A percentile compares a stretch with the other conserved stretches of the same genome.
Evolutionary conservation across 2,888 invertebrate genomes (phyloP).

Genomic region (Caenorhabditis sp.): DNA sequence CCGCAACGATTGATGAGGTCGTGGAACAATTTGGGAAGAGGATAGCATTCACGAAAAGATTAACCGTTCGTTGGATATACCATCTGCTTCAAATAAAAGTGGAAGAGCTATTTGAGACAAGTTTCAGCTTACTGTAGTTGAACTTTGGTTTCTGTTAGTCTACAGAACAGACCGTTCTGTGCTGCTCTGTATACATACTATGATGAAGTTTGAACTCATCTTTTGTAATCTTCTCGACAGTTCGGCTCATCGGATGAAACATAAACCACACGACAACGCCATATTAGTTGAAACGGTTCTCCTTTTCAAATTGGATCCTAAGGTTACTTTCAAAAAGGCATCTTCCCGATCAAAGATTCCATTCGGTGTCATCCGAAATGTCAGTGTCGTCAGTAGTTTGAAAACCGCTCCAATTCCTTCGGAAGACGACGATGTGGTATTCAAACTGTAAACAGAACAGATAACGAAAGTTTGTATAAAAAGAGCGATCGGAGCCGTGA

Average conservation of each 20-base stretch:
- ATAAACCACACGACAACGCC: background rate
- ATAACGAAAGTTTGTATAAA: conserved; percentile 1
- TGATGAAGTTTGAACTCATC: background rate
- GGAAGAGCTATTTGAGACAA: too few relatives aligned
- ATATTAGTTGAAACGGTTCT: background rate
- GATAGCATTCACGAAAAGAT: too few relatives aligned
- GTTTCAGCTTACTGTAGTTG: too few relatives aligned
- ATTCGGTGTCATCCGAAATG: background rate
- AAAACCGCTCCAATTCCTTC: background rate
- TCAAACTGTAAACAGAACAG: background rate
- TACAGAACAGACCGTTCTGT: too few relatives aligned
- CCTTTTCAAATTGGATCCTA: too few relatives aligned
- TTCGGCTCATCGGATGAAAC: background rate
- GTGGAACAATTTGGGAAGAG: background rate
- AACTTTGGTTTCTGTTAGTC: too few relatives aligned
- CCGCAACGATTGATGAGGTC: background rate
- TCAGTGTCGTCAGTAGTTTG: background rate
- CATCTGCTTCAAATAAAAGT: too few relatives aligned
- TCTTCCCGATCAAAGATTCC: background rate
- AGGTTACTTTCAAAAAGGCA: too few relatives aligned
- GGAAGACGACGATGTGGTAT: background rate
- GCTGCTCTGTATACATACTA: background rate
- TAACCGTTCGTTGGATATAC: too few relatives aligned
- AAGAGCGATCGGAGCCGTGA: background rate
- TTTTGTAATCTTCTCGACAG: background rate